Evolutionary conservation across 1,140 invertebrate genomes (phyloP), one percentile per base, ranked within the genome.

Genomic region (Metaphire vulgaris): DNA sequence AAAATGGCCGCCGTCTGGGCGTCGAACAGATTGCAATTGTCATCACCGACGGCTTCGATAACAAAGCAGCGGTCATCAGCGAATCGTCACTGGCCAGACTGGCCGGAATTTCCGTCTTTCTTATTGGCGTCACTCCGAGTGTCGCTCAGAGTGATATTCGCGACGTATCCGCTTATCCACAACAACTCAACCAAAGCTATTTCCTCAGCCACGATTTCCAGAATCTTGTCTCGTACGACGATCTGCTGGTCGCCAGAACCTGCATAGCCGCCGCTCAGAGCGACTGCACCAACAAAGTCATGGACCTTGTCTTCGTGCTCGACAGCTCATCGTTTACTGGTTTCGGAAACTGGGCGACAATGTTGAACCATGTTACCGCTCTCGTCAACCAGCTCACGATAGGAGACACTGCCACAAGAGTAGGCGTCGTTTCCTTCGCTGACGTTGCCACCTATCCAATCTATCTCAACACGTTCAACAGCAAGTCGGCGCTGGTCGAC

Each of bases 381-480:
- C 29, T 74, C 56, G 32, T 74, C 41, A 26, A 33, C 15, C 2
- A n/a, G 6, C 28, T 74, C 14, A 33, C 34, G 6, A n/a, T 74
- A 15, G 29, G 69, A 69, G 14, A 14, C 14, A 2, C 72, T 16
- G 2, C 28, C 0, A 65, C 33, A 0, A 34, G 34, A 74, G 34
- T 74, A 1, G 69, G 67, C 15, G 21, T 74, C 28, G 71, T 77
- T 56, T 30, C 31, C 28, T 77, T 72, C 71, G 26, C n/a, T 32
- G 41, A 72, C 71, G 28, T n/a, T 28, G 76, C 76, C 28, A 14
- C 26, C n/a, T 28, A 33, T 30, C 1, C n/a, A 32, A 74, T 77
- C 76, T 26, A 73, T 64, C 71, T 77, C 29, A 74, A 74, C 76
- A 16, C n/a, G 14, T 74, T 65, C 71, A 65, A 28, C 41, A 56